Conservation (phyloP, 2,888 invertebrate species). For the Neria commutata region DNA sequence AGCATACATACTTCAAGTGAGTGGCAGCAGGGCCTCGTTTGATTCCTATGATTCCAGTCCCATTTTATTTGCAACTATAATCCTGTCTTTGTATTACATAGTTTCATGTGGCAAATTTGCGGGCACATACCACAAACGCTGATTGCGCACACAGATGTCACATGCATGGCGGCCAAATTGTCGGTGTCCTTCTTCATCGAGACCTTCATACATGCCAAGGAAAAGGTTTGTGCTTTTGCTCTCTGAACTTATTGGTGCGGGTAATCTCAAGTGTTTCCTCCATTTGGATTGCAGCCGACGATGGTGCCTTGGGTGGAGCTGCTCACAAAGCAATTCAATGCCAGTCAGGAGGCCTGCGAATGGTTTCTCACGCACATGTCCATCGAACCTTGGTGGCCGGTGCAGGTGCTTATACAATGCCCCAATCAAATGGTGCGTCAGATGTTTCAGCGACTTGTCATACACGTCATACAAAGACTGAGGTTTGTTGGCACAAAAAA, state of each 20-base stretch:
- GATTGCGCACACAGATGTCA: conserved; percentile 78
- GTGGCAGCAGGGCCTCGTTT: conserved; percentile 46
- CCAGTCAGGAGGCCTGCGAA: conserved; percentile 85
- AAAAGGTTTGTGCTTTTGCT: conserved; percentile 70
- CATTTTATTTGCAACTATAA: background rate
- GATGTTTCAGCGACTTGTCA: conserved; percentile 94
- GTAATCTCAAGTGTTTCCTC: background rate
- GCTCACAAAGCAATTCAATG: conserved; percentile 92
- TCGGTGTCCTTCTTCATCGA: conserved; percentile 95
- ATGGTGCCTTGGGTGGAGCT: conserved; percentile 97
- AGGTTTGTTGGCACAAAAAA: conserved; percentile 66
- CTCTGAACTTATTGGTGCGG: background rate
- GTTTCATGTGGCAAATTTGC: conserved; percentile 97
- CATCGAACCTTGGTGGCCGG: conserved; percentile 93
- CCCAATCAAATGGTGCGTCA: conserved; percentile 96
- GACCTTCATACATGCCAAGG: conserved; percentile 95
- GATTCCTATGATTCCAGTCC: too few relatives aligned
- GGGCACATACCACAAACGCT: conserved; percentile 91
- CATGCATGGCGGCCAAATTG: conserved; percentile 83
- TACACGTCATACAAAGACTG: conserved; percentile 91
- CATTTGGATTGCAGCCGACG: conserved; percentile 70
- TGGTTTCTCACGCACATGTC: conserved; percentile 95
- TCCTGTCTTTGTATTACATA: conserved; percentile 51
- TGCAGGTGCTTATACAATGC: conserved; percentile 92
- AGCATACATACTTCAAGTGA: conserved; percentile 93